phyloP scores from a whole-genome alignment of 2,888 invertebrate species.

The Coelopa pilipes region DNA sequence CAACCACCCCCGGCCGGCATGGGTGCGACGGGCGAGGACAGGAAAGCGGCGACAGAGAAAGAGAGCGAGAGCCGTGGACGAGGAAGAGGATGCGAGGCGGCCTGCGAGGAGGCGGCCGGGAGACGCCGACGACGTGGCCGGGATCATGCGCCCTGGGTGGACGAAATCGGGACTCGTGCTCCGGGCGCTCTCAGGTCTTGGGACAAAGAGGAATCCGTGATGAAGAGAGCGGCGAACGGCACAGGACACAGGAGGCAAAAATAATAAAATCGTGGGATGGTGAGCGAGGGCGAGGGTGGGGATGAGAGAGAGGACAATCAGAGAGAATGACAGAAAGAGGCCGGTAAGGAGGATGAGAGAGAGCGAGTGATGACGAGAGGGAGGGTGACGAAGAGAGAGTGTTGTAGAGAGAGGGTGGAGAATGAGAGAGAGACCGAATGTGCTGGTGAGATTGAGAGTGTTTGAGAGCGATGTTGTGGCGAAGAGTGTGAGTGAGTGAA shows the following conservation, averaged over 20 bases:
- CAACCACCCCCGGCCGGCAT: not conserved
- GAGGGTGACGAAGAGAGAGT: constrained; percentile 15
- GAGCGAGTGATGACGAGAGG: not conserved
- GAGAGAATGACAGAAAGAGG: constrained; percentile 40
- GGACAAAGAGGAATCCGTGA: constrained; percentile 37
- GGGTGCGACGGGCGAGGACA: not conserved
- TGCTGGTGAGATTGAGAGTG: too few relatives aligned
- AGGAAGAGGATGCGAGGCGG: constrained; percentile 3
- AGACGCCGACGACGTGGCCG: not conserved
- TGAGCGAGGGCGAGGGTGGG: too few relatives aligned
- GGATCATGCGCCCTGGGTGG: constrained; percentile 13
- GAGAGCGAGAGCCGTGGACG: constrained; percentile 42
- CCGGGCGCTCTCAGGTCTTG: constrained; percentile 44
- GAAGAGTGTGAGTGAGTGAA: too few relatives aligned
- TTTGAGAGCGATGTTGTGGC: too few relatives aligned
- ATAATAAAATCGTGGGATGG: too few relatives aligned
- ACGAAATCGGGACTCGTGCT: constrained; percentile 39
- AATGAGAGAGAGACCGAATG: too few relatives aligned
- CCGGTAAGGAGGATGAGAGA: constrained; percentile 42
- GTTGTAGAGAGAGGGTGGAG: constrained; percentile 16
- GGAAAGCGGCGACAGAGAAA: constrained; percentile 24
- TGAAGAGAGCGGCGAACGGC: constrained; percentile 20
- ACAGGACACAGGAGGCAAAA: not conserved
- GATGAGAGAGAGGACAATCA: not conserved
- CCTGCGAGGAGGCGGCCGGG: too few relatives aligned